Percentiles rank a stretch among this genome's conserved stretches.
These are phyloP conservation scores for Calidris pygmaea DNA, from an alignment of 2,113 vertebrate genomes.

Conservation along the genomic window DNA sequence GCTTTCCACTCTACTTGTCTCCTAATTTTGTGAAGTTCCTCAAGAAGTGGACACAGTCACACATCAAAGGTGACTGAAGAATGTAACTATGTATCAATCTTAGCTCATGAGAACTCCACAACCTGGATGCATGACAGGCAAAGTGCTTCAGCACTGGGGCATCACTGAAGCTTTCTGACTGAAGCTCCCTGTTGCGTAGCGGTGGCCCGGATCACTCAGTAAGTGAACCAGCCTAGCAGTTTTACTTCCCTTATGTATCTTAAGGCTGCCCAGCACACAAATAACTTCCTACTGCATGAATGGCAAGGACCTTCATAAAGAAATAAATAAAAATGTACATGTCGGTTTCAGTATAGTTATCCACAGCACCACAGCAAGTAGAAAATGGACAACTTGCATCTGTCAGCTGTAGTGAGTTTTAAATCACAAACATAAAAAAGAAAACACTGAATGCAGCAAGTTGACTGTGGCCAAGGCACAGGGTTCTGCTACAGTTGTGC, in stretches of 20 bases:
- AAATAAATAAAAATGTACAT: background rate
- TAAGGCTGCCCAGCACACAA: background rate
- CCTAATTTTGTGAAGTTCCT: background rate
- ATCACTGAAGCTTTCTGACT: background rate
- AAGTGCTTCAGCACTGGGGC: background rate
- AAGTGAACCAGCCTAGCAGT: background rate
- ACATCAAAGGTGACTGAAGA: background rate
- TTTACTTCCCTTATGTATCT: background rate
- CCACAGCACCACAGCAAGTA: background rate
- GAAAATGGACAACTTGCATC: background rate
- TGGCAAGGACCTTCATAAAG: background rate
- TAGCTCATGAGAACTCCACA: background rate
- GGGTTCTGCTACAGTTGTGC: background rate
- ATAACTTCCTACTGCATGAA: background rate
- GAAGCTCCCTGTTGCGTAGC: background rate
- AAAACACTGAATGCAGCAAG: background rate
- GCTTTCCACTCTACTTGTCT: background rate
- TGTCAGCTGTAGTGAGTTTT: background rate
- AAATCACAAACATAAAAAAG: background rate
- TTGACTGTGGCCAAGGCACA: background rate
- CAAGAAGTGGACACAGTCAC: background rate
- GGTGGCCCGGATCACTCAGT: background rate
- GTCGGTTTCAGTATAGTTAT: background rate
- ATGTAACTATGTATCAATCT: background rate
- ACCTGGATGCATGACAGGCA: background rate